Base-by-base conservation (phyloP, 2,888 invertebrate species). In the Leptarthrus brevirostris region DNA sequence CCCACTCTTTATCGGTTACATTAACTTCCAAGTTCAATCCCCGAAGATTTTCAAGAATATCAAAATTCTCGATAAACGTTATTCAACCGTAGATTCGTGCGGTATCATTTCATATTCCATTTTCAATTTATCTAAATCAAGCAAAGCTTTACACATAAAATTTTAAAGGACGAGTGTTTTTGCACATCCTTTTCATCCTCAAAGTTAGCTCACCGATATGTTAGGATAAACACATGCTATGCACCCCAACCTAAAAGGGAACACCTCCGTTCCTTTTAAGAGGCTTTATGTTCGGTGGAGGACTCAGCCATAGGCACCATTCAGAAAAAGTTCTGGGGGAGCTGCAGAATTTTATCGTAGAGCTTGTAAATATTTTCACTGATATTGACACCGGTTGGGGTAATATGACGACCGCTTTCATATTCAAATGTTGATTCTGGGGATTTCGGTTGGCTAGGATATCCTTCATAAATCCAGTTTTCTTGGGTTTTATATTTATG, bases 351-450 rank as follows among this genome's bases (percentile, higher is more conserved):
- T 74, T 72, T 73, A 76, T 76, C 52, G 64, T 24, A 24, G 12
- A 49, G 16, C 18, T 71, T 53, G 64, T 73, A 71, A 71, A 74
- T 74, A 71, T 82, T 82, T 82, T 82, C 81, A 83, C 82, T 83
- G 82, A 82, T 82, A 83, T 82, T 81, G 84, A 82, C 84, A 82
- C 83, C 80, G 79, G 79, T 74, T 78, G 77, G 79, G 47, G 52
- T 12, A 79, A 79, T 79, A 80, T 74, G 54, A 74, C 72, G 66
- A 74, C 66, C 52, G 61, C 24, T 53, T 70, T 76, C 54, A 73
- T 64, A 74, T 76, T 76, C 70, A 73, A 74, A 76, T 76, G 70
- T 74, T 76, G 74, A 74, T 74, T 76, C 58, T 66, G 30, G 26
- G 69, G 69, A 22, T 69, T 69, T 69, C 52, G 26, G 69, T 30